Percentiles rank a stretch among this genome's conserved stretches.
phyloP scores from a whole-genome alignment of 2,113 vertebrate genomes.

The Lamprologus speciosus region DNA sequence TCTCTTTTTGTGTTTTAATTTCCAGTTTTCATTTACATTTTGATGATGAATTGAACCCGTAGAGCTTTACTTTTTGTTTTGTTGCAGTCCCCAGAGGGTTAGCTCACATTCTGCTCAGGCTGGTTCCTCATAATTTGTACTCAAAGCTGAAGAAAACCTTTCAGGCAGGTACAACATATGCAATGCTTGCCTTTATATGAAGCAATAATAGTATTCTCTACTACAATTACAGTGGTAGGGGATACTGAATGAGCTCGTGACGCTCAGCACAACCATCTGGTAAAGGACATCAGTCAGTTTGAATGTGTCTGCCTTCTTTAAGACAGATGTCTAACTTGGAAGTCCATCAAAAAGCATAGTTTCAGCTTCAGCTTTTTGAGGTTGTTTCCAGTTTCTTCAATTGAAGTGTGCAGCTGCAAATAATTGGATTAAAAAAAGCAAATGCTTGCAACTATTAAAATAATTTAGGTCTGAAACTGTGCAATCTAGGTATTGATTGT shows the following conservation, averaged over 20 bases:
- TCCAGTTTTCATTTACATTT: conserved; percentile 14
- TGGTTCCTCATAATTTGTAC: not conserved
- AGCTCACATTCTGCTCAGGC: not conserved
- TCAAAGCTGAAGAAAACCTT: not conserved
- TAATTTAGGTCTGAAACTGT: not conserved
- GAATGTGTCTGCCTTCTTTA: not conserved
- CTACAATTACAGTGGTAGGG: not conserved
- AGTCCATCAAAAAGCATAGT: not conserved
- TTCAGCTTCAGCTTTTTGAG: not conserved
- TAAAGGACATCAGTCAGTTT: not conserved
- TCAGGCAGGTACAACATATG: not conserved
- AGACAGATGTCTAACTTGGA: not conserved
- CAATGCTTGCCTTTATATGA: not conserved
- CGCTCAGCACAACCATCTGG: not conserved
- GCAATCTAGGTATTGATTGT: not conserved
- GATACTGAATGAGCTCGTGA: not conserved
- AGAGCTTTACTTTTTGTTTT: not conserved
- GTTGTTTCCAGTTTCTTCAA: not conserved
- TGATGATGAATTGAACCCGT: conserved; percentile 1
- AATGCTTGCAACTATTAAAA: not conserved
- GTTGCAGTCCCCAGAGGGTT: not conserved
- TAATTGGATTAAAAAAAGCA: not conserved
- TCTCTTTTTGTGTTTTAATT: not conserved
- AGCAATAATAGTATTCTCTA: not conserved
- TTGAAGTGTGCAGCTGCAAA: not conserved